Evolutionary conservation across 2,113 vertebrate genomes (phyloP).

Genomic region (Mirza zaza): DNA sequence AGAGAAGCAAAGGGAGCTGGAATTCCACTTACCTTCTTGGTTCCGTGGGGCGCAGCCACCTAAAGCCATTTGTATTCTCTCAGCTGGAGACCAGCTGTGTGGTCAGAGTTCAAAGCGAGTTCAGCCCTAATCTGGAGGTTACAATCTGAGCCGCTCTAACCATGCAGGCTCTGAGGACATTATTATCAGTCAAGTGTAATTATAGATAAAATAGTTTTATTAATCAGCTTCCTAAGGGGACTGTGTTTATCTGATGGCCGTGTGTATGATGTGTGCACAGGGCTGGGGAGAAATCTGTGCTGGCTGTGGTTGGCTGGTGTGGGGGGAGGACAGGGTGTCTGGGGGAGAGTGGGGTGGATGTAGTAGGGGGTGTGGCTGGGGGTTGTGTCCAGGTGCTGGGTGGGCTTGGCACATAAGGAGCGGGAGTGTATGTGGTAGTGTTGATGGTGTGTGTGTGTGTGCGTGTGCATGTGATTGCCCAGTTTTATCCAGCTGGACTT

Average conservation of each 20-base stretch:
- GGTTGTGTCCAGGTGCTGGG: not conserved
- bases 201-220: slow-evolving; percentile 80
- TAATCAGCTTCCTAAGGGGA: slow-evolving; percentile 77
- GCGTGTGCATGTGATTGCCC: not conserved
- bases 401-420: not conserved
- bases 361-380: not conserved
- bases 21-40: slow-evolving; percentile 20
- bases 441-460: not conserved
- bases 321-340: not conserved
- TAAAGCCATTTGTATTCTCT: slow-evolving; percentile 51
- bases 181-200: slow-evolving; percentile 80
- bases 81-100: slow-evolving; percentile 50
- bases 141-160: slow-evolving; percentile 75
- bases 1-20: not conserved
- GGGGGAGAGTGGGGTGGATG: not conserved
- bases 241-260: slow-evolving; percentile 75
- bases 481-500: not conserved
- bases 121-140: slow-evolving; percentile 77
- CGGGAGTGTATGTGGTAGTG: rapidly evolving
- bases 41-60: slow-evolving; percentile 27
- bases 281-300: not conserved
- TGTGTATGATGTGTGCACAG: not conserved
- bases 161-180: slow-evolving; percentile 73
- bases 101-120: slow-evolving; percentile 77
- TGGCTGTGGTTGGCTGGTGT: not conserved